Percentiles rank a stretch among this genome's conserved stretches.
These are phyloP conservation scores for Sycobia sp. DNA, from an alignment of 1,140 invertebrate species.

Conservation along the genomic window DNA sequence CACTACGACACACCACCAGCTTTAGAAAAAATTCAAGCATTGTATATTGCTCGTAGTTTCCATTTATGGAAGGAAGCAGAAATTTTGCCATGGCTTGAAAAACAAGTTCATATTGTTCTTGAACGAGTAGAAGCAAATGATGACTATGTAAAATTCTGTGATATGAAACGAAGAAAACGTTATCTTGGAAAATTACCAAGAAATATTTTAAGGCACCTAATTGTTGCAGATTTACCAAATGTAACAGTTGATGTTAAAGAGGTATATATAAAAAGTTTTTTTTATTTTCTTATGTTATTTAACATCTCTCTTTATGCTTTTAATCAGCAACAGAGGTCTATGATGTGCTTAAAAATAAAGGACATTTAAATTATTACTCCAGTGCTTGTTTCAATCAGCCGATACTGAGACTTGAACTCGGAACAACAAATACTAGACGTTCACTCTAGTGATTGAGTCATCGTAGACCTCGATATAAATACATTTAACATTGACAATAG, in stretches of 20 bases:
- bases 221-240: constrained; percentile 81
- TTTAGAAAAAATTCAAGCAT: constrained; percentile 71
- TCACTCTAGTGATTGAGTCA: no score
- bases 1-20: constrained; percentile 61
- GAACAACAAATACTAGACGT: no score
- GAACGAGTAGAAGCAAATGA: constrained; percentile 69
- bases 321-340: no score
- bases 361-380: no score
- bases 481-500: no score
- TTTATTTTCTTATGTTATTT: constrained; percentile 20
- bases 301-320: no score
- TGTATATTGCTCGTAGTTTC: constrained; percentile 77
- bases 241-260: constrained; percentile 65
- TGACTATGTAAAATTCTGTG: constrained; percentile 66
- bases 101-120: constrained; percentile 71
- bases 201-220: constrained; percentile 79
- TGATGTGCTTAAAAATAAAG: no score
- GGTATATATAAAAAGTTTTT: constrained; percentile 53
- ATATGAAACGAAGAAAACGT: constrained; percentile 66
- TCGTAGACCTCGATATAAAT: no score
- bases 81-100: constrained; percentile 79
- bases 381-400: no score
- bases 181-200: constrained; percentile 72
- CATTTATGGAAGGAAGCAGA: constrained; percentile 81
- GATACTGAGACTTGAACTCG: no score